Conservation (phyloP, 1,140 invertebrate genomes). For the Papilio glaucus region DNA sequence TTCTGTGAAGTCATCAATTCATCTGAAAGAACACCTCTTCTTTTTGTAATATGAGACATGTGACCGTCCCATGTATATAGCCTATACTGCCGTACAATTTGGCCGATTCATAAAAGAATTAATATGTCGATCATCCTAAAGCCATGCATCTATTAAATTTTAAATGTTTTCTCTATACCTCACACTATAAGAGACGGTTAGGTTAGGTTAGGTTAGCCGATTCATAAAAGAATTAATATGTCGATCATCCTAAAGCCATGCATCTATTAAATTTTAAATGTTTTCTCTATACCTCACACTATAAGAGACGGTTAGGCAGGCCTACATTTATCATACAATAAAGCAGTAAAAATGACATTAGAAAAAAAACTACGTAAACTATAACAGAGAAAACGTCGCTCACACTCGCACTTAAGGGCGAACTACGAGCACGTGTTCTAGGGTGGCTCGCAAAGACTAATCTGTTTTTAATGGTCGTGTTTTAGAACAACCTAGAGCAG, state of each 20-base stretch:
- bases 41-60: too few relatives aligned
- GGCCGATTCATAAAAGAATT: too few relatives aligned
- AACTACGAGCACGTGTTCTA: constrained; percentile 29
- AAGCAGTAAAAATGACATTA: constrained; percentile 5
- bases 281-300: background rate
- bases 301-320: background rate
- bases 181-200: background rate
- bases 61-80: too few relatives aligned
- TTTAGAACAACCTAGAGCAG: constrained; percentile 11
- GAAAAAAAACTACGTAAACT: constrained; percentile 23
- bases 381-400: constrained; percentile 31
- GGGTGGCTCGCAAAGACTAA: constrained; percentile 27
- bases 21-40: too few relatives aligned
- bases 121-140: too few relatives aligned
- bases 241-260: too few relatives aligned
- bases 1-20: too few relatives aligned
- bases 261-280: too few relatives aligned
- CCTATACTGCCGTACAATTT: too few relatives aligned
- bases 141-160: too few relatives aligned
- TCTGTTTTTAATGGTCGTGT: constrained; percentile 36
- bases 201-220: too few relatives aligned
- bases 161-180: background rate
- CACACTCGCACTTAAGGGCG: constrained; percentile 29
- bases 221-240: too few relatives aligned
- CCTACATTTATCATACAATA: constrained; percentile 2